Conservation (phyloP, 2,797 vertebrate genomes). For the Apogon hyalosoma region DNA sequence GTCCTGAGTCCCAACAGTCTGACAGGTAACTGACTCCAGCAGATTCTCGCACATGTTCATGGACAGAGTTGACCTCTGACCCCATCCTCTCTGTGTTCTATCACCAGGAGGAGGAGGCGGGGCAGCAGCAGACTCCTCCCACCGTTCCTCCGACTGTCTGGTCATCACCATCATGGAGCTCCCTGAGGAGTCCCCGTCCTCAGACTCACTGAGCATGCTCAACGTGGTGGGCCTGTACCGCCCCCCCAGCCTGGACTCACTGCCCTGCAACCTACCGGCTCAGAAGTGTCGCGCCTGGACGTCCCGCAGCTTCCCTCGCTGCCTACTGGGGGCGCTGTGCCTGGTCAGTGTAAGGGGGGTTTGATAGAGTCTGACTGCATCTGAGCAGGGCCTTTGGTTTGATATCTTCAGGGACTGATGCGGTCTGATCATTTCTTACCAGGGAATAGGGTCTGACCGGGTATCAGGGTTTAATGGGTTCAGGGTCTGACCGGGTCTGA, state of each 20-base stretch:
- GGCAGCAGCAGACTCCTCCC: constrained; percentile 29
- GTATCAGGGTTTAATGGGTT: no score
- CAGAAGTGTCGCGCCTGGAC: constrained; percentile 86
- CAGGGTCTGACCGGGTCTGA: no score
- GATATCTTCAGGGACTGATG: no score
- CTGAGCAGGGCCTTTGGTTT: no score
- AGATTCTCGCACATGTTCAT: background rate
- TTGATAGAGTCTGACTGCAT: no score
- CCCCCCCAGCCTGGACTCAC: constrained; percentile 81
- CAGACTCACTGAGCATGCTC: constrained; percentile 84
- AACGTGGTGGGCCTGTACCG: constrained; percentile 88
- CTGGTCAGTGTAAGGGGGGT: constrained; percentile 72
- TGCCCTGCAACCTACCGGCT: constrained; percentile 82
- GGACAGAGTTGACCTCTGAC: background rate
- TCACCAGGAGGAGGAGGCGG: constrained; percentile 31
- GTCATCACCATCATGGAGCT: constrained; percentile 93
- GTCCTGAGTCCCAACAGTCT: constrained; percentile 87
- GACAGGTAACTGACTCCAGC: constrained; percentile 47
- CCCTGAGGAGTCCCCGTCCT: constrained; percentile 83
- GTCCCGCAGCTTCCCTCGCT: constrained; percentile 84
- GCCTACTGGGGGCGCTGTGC: constrained; percentile 88
- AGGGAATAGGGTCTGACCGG: no score
- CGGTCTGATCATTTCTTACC: no score
- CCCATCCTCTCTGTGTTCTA: background rate
- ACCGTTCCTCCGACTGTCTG: constrained; percentile 87